Conservation (phyloP, 2,797 vertebrate genomes). For the Sebastolobus altivelis region DNA sequence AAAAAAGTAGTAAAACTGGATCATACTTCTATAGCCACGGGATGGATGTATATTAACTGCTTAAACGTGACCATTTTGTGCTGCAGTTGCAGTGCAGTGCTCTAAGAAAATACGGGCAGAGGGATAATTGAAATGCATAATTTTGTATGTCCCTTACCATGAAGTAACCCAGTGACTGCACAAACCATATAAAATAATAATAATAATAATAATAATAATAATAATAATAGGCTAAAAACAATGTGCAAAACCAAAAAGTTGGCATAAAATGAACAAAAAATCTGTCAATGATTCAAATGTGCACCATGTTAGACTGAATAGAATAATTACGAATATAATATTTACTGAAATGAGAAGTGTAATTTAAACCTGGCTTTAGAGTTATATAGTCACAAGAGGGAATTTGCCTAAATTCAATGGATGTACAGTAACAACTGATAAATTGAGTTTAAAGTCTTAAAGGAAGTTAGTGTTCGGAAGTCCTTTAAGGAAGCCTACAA, state of each 20-base stretch:
- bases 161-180: background rate
- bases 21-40: background rate
- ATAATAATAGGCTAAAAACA: background rate
- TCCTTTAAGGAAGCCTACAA: background rate
- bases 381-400: background rate
- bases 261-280: background rate
- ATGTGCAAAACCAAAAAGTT: background rate
- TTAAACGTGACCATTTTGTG: background rate
- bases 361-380: background rate
- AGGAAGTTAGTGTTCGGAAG: background rate
- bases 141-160: background rate
- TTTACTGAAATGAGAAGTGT: background rate
- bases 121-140: background rate
- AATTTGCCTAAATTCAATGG: background rate
- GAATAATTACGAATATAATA: background rate
- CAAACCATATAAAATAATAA: background rate
- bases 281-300: background rate
- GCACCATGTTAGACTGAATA: background rate
- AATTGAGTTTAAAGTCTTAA: background rate
- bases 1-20: background rate
- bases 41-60: background rate
- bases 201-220: too few relatives aligned
- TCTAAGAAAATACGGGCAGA: background rate
- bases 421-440: background rate
- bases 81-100: background rate